Evolutionary conservation across 2,888 invertebrate genomes (phyloP), one percentile per base, ranked within the genome.

Genomic region (Pycnomerus fuliginosus): DNA sequence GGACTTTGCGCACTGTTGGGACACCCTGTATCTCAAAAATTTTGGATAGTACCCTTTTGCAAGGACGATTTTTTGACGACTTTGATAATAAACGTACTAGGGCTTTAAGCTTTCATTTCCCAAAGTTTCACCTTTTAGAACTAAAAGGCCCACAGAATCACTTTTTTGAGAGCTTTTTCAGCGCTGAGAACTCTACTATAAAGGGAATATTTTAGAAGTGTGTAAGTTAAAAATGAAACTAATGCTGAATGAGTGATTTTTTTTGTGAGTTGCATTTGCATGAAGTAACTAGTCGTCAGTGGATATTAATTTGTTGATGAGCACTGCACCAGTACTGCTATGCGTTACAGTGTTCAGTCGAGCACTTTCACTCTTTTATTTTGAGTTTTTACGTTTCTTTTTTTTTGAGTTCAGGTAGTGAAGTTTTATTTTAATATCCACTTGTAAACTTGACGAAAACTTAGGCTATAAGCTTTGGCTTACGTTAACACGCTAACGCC

Each of bases 231-330:
- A 30, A 34, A 36, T 35, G 32, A 55, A 39, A 42, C 43, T 35
- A 30, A 52, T 50, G 52, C 40, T 28, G 49, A 43, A 41, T 34
- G 51, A 54, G 62, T 61, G 46, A 50, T 51, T 52, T 51, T 58
- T 59, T 45, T 43, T 55, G 55, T 64, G 58, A 59, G 58, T 56
- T 70, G 69, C 69, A 70, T 69, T 56, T 69, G 71, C 71, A 72
- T 72, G 70, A 69, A 60, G 55, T 67, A 62, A 60, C 55, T 67
- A 62, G 60, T 61, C 65, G 64, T 72, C 68, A 64, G 69, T 73
- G 70, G 70, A 70, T 71, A 70, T 71, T 70, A 68, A 70, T 67
- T 69, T 69, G 57, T 69, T 65, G 58, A 65, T 60, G 58, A 70
- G 71, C 73, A 73, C 72, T 68, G 73, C 73, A 73, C 71, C 54